Conservation (phyloP, 2,113 vertebrate genomes). For the Vidua chalybeata region DNA sequence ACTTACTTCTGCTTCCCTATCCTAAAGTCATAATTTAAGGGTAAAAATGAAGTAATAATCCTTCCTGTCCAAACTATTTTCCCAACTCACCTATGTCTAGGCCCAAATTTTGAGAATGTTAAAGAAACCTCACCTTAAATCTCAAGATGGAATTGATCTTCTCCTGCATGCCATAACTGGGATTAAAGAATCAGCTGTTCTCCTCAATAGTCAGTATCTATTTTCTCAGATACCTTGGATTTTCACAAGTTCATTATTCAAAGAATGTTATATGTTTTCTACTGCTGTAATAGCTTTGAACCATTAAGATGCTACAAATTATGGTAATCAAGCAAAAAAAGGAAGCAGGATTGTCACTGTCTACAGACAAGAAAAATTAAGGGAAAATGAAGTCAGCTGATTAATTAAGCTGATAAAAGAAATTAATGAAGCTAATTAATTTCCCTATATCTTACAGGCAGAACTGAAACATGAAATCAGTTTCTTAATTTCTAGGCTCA, state of each 20-base stretch:
- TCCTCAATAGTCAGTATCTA: neutral
- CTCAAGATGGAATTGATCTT: neutral
- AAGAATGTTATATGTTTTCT: neutral
- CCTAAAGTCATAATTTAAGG: neutral
- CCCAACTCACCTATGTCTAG: neutral
- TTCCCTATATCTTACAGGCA: neutral
- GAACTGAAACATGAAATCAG: neutral
- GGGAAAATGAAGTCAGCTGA: neutral
- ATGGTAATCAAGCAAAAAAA: neutral
- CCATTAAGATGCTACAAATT: neutral
- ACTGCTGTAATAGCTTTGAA: neutral
- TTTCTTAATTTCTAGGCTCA: neutral
- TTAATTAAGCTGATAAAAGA: neutral
- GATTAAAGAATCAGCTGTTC: neutral
- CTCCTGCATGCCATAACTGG: neutral
- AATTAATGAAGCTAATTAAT: neutral
- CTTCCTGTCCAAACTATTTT: neutral
- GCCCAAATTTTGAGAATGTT: neutral
- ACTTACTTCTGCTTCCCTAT: neutral
- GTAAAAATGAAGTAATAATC: neutral
- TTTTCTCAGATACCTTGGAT: neutral
- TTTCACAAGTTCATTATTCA: neutral
- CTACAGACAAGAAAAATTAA: neutral
- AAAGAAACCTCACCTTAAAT: neutral
- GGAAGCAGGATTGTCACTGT: neutral